phyloP scores from a whole-genome alignment of 1,140 invertebrate species.

The Drosophila rufa region DNA sequence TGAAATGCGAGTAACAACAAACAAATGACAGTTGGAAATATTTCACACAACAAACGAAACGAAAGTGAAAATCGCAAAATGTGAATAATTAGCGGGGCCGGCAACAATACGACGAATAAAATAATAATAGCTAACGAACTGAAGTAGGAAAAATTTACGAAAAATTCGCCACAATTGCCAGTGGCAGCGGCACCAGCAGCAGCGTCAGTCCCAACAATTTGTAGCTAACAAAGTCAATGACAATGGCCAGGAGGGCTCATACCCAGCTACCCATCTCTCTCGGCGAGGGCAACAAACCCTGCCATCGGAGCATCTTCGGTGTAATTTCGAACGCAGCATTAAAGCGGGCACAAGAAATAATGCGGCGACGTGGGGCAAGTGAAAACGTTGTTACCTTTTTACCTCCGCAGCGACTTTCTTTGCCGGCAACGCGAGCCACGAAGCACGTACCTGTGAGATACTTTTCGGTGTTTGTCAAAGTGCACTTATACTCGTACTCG shows the following conservation, averaged over 20 bases:
- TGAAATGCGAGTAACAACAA: conserved; percentile 77
- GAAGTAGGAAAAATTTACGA: conserved; percentile 74
- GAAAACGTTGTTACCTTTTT: conserved; percentile 78
- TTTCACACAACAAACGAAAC: conserved; percentile 80
- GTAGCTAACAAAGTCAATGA: conserved; percentile 71
- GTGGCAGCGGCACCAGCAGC: conserved; percentile 21
- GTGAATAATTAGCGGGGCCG: conserved; percentile 77
- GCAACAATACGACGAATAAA: conserved; percentile 64
- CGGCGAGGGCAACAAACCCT: conserved; percentile 65
- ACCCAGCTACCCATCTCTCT: conserved; percentile 1
- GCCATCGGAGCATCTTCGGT: conserved; percentile 68
- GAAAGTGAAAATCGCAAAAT: conserved; percentile 81
- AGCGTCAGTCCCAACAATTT: conserved; percentile 39
- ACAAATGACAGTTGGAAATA: conserved; percentile 76
- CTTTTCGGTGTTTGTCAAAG: conserved; percentile 68
- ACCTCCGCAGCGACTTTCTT: conserved; percentile 65
- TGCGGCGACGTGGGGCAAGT: conserved; percentile 69
- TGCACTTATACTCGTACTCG: conserved; percentile 27
- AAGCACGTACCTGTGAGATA: conserved; percentile 71
- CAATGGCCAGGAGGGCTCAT: conserved; percentile 59
- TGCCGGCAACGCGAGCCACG: conserved; percentile 18
- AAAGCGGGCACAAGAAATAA: conserved; percentile 53
- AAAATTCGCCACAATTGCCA: conserved; percentile 69
- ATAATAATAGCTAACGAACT: conserved; percentile 77
- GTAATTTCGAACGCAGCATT: conserved; percentile 66